Conservation (phyloP, 2,113 vertebrate genomes). For the Cyphomyrus plagiostoma region DNA sequence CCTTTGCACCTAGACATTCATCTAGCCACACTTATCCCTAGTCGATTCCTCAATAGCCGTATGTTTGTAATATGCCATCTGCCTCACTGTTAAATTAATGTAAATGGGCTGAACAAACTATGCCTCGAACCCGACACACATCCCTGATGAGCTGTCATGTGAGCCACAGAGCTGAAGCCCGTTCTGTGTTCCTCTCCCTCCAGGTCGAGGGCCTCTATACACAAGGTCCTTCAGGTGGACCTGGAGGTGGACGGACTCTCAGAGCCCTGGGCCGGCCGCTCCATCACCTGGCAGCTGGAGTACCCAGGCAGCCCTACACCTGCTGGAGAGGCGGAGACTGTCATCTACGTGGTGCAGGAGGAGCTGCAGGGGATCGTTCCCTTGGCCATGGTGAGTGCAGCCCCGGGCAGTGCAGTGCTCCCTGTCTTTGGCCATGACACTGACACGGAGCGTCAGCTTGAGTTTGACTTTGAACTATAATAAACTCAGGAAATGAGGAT, state of each 20-base stretch:
- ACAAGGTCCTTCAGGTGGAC: slow-evolving; percentile 78
- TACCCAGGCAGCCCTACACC: slow-evolving; percentile 70
- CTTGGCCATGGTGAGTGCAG: slow-evolving; percentile 78
- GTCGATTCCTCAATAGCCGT: neutral
- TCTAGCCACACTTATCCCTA: neutral
- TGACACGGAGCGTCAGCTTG: neutral
- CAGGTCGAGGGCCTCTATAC: slow-evolving; percentile 65
- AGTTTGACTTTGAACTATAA: neutral
- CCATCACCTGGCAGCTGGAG: slow-evolving; percentile 90
- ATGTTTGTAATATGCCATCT: neutral
- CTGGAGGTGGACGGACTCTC: slow-evolving; percentile 81
- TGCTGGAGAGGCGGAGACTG: slow-evolving; percentile 65
- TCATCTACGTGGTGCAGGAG: slow-evolving; percentile 81
- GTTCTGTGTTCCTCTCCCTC: slow-evolving; percentile 27
- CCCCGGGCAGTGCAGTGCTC: neutral
- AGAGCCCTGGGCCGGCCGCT: slow-evolving; percentile 71
- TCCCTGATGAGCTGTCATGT: neutral
- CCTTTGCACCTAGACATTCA: neutral
- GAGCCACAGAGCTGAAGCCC: neutral
- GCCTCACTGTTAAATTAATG: neutral
- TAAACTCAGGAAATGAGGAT: neutral
- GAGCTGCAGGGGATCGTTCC: slow-evolving; percentile 87
- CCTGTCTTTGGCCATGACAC: neutral
- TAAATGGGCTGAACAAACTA: neutral
- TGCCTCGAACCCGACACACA: neutral